Conservation (phyloP, 2,113 vertebrate genomes). For the Zapus hudsonius region DNA sequence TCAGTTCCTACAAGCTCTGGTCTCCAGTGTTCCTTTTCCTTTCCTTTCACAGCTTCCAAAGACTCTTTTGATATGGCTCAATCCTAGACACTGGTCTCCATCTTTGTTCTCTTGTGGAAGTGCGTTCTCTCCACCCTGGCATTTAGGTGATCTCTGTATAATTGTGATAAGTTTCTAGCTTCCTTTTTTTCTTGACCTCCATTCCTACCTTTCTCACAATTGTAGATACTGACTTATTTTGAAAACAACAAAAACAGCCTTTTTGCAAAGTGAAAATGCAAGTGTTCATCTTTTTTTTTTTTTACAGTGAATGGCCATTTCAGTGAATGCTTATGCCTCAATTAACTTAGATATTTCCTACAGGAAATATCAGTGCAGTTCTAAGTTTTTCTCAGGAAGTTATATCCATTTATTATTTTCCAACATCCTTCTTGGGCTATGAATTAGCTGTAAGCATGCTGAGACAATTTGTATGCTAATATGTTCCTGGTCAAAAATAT, state of each 20-base stretch:
- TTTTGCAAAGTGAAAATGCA: conserved; percentile 17
- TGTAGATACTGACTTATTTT: conserved; percentile 29
- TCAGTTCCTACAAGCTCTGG: not conserved
- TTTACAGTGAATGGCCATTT: conserved; percentile 57
- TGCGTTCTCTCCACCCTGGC: not conserved
- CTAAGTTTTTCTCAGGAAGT: conserved; percentile 69
- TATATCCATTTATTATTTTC: conserved; percentile 70
- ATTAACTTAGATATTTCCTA: conserved; percentile 73
- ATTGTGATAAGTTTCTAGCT: not conserved
- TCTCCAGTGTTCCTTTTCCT: not conserved
- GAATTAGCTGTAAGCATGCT: conserved; percentile 65
- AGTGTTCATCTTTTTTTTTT: not conserved
- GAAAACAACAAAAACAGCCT: not conserved
- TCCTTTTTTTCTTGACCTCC: not conserved
- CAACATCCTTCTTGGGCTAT: conserved; percentile 23
- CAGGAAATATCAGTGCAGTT: conserved; percentile 71
- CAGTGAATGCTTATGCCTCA: conserved; percentile 49
- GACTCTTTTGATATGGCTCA: not conserved
- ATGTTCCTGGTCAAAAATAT: conserved; percentile 30
- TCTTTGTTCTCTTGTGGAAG: not conserved
- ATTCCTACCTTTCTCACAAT: not conserved
- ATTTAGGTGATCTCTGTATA: not conserved
- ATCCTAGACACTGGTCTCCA: not conserved
- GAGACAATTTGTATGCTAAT: conserved; percentile 63
- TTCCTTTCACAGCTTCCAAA: not conserved